Percentiles rank a stretch among this genome's conserved stretches.
These are phyloP conservation scores for Notechis scutatus DNA, from an alignment of 2,113 vertebrate genomes.

Conservation along the genomic window DNA sequence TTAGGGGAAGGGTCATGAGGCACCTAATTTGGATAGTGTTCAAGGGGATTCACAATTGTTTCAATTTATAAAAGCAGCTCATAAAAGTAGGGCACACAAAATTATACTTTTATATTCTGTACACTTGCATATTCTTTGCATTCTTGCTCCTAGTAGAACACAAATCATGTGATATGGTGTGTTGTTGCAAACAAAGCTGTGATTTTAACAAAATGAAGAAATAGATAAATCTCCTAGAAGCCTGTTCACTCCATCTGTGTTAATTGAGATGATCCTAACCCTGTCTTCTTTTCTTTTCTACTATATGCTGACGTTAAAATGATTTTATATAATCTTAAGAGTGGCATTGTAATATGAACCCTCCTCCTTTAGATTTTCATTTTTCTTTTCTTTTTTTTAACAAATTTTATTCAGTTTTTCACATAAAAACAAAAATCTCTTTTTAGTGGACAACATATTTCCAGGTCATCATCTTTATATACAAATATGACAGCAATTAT, in stretches of 20 bases:
- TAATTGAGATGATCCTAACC: neutral
- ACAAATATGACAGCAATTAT: no score
- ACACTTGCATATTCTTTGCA: neutral
- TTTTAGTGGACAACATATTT: no score
- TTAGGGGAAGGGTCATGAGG: neutral
- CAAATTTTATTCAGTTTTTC: no score
- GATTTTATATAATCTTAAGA: neutral
- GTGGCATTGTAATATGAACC: neutral
- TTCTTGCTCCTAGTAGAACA: neutral
- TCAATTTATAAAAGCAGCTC: neutral
- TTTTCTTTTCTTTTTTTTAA: no score
- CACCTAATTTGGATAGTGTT: neutral
- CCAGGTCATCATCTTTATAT: no score
- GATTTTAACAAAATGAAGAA: neutral
- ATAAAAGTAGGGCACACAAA: neutral
- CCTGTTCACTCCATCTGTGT: neutral
- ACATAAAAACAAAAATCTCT: no score
- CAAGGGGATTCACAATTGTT: neutral
- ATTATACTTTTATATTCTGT: neutral
- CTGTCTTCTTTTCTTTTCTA: neutral
- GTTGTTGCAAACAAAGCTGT: neutral
- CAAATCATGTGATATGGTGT: neutral
- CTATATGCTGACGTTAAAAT: neutral
- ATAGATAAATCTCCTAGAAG: neutral
- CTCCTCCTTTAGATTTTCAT: neutral